These are phyloP conservation scores for Aphidius gifuensis DNA, from an alignment of 1,140 invertebrate species.

Conservation along the genomic window DNA sequence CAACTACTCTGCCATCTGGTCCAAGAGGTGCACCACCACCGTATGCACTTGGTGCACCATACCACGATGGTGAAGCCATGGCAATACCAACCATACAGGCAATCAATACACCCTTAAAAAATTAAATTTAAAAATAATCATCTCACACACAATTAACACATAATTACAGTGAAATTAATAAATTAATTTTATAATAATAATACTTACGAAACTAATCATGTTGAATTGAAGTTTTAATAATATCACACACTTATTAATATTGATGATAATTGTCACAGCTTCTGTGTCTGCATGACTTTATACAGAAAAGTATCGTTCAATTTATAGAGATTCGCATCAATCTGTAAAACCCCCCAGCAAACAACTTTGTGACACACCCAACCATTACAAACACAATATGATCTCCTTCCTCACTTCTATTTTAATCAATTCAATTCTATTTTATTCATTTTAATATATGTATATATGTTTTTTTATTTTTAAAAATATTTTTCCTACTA, in stretches of 20 bases:
- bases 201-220: constrained; percentile 39
- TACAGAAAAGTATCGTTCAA: constrained; percentile 42
- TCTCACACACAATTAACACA: background rate
- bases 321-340: constrained; percentile 49
- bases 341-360: constrained; percentile 41
- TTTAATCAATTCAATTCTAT: too few species aligned
- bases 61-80: constrained; percentile 40
- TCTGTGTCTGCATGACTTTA: constrained; percentile 37
- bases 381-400: constrained; percentile 32
- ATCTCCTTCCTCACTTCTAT: constrained; percentile 34
- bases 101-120: constrained; percentile 36
- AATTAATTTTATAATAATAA: background rate
- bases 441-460: constrained; percentile 24
- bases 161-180: background rate
- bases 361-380: constrained; percentile 39
- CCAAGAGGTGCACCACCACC: constrained; percentile 47
- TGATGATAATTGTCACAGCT: constrained; percentile 14
- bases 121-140: background rate
- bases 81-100: constrained; percentile 29
- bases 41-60: constrained; percentile 2
- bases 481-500: too few species aligned
- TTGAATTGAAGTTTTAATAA: background rate
- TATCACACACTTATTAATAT: background rate
- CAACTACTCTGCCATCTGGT: constrained; percentile 59
- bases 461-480: constrained; percentile 21